phyloP scores from a whole-genome alignment of 2,888 invertebrate genomes.

The Pyrrhopygopsis socrates region DNA sequence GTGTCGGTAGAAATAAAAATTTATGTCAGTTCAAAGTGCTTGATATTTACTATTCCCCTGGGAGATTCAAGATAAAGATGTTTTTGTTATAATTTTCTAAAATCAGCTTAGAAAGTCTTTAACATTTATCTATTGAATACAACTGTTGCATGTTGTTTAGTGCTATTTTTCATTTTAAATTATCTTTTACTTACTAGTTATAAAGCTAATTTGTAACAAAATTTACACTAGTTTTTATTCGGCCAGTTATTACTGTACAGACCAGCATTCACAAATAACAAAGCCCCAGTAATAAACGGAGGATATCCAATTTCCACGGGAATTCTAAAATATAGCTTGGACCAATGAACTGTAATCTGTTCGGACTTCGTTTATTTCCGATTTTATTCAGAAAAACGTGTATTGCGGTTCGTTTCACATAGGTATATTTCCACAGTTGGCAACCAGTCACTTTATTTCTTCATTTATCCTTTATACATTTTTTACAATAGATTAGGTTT shows the following conservation, averaged over 20 bases:
- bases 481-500: too few species aligned
- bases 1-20: too few species aligned
- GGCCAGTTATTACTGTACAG: background rate
- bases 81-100: too few species aligned
- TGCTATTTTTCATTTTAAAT: too few species aligned
- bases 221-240: background rate
- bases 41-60: too few species aligned
- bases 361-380: constrained; percentile 22
- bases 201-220: background rate
- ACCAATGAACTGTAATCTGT: constrained; percentile 39
- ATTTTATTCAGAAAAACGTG: constrained; percentile 14
- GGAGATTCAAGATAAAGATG: too few species aligned
- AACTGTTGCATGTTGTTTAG: too few species aligned
- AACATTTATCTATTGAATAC: too few species aligned
- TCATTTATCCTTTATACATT: background rate
- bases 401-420: constrained; percentile 7
- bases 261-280: constrained; percentile 7
- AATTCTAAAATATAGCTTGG: constrained; percentile 24
- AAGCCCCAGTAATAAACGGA: background rate
- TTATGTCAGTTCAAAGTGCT: too few species aligned
- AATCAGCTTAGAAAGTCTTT: too few species aligned
- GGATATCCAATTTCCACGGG: constrained; percentile 24
- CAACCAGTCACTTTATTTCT: too few species aligned
- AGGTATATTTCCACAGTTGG: background rate
- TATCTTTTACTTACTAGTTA: too few species aligned